A percentile compares a stretch with the other conserved stretches of the same genome.
Evolutionary conservation across 1,140 invertebrate species (phyloP).

Genomic region (Hyphantria cunea): DNA sequence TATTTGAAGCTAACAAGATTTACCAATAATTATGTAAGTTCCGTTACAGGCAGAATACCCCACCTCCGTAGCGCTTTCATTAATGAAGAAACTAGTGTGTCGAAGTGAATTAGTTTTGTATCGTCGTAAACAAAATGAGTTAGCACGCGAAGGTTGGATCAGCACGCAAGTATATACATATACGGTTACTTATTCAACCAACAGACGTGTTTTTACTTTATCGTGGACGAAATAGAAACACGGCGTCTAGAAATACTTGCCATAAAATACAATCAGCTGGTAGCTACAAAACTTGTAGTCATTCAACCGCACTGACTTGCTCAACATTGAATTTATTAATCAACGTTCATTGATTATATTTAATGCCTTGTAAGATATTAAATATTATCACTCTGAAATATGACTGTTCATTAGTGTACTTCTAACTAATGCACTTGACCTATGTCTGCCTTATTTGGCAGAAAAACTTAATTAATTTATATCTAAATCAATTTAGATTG

Average conservation of each 20-base stretch:
- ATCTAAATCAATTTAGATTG: too few species aligned
- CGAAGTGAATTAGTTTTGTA: conserved; percentile 36
- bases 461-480: too few species aligned
- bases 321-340: too few species aligned
- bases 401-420: too few species aligned
- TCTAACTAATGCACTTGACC: too few species aligned
- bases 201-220: not conserved
- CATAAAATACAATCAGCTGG: not conserved
- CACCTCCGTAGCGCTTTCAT: conserved; percentile 48
- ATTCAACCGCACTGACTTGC: too few species aligned
- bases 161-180: conserved; percentile 24
- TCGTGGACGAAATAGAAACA: not conserved
- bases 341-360: too few species aligned
- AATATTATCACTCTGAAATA: too few species aligned
- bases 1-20: conserved; percentile 25
- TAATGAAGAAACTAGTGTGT: conserved; percentile 45
- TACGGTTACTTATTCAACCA: conserved; percentile 10
- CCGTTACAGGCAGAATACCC: conserved; percentile 48
- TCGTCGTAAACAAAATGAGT: conserved; percentile 30
- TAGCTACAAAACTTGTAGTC: not conserved
- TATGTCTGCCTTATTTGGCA: too few species aligned
- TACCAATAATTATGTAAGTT: conserved; percentile 63
- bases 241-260: not conserved
- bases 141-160: conserved; percentile 33
- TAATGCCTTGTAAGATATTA: too few species aligned